Evolutionary conservation across 1,140 invertebrate species (phyloP), one percentile per base, ranked within the genome.

Genomic region (Solenopsis invicta): DNA sequence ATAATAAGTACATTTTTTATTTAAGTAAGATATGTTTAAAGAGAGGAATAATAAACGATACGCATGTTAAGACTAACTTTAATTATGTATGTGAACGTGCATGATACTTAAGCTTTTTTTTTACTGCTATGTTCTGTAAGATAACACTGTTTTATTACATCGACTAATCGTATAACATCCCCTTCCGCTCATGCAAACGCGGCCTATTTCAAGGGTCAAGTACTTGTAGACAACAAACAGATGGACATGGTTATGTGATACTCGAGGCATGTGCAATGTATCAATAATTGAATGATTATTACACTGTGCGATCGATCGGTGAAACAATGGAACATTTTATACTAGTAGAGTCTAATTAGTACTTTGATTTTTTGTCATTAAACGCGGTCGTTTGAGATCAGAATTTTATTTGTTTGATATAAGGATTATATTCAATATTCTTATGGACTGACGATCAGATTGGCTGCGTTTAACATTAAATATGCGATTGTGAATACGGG

Each of bases 131-230:
- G 12, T 16, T 56, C 21, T 52, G 6, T 81, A 16, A 54, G 13
- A n/a, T 71, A 5, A 4, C 21, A 61, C 24, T 69, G 24, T 72
- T 84, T 84, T 75, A 75, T 62, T 50, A 75, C 16, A 18, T 69
- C 62, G 48, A 80, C 21, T 75, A 61, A 74, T 74, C 29, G n/a
- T 34, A 10, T 81, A 45, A 81, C 29, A 41, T 75, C 45, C 41
- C 21, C 16, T 84, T 74, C 29, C 59, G 54, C 45, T 90, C 45
- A 71, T 87, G 89, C 71, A 34, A 62, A 78, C 75, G 86, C 76
- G 88, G 88, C 88, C 88, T 90, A 90, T 67, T 89, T 89, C 45
- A 72, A 89, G 45, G 59, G 10, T 89, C 50, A 81, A 54, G 56
- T 89, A 86, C 56, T 21, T 74, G 37, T 62, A 37, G 9, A 61